A percentile compares a stretch with the other conserved stretches of the same genome.
These are phyloP conservation scores for Drosophila elegans DNA, from an alignment of 1,140 invertebrate genomes.

Conservation along the genomic window DNA sequence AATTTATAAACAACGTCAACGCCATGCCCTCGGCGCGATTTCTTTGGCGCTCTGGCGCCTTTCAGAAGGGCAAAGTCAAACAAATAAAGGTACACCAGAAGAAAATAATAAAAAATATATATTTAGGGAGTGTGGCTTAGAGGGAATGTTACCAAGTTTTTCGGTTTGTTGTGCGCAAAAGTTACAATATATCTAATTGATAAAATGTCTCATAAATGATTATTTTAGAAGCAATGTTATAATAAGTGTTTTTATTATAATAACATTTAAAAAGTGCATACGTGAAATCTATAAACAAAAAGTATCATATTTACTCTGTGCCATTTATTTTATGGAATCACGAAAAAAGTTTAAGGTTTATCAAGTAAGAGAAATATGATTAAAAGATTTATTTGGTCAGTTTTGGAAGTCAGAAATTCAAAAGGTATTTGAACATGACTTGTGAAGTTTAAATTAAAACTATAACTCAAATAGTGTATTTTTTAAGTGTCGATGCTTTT, in stretches of 20 bases:
- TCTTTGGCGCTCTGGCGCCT: conserved; percentile 64
- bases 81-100: conserved; percentile 51
- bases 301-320: no score
- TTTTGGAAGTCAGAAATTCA: background rate
- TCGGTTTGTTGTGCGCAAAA: conserved; percentile 2
- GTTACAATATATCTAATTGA: background rate
- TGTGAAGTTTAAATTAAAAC: no score
- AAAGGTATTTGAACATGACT: no score
- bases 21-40: conserved; percentile 68
- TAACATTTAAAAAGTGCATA: no score
- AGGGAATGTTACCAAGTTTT: background rate
- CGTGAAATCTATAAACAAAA: no score
- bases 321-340: no score
- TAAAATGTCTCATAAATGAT: background rate
- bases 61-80: conserved; percentile 62
- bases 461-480: background rate
- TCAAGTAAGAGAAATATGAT: no score
- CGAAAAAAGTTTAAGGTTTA: no score
- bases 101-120: background rate
- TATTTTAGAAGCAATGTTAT: background rate
- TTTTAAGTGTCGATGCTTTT: conserved; percentile 4
- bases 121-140: conserved; percentile 12
- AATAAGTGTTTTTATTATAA: background rate
- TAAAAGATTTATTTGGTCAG: no score
- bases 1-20: conserved; percentile 23